These are phyloP conservation scores for Desoria tigrina DNA, from an alignment of 2,888 invertebrate genomes.

Conservation along the genomic window DNA sequence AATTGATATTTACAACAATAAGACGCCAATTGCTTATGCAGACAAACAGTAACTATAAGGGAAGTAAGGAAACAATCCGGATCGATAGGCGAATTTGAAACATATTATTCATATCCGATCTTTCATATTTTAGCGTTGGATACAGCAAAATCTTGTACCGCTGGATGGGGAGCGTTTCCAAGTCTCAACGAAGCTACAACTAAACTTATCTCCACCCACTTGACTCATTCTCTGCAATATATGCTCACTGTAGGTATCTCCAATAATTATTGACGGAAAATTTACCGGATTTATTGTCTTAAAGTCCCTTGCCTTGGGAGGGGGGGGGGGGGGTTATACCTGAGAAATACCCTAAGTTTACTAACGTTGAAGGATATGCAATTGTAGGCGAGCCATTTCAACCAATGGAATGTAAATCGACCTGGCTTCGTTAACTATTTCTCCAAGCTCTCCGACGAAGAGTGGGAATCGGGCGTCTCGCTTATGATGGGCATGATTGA, in stretches of 20 bases:
- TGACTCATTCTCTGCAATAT: constrained; percentile 45
- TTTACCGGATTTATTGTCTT: not conserved
- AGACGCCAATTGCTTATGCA: too few relatives aligned
- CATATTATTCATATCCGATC: too few relatives aligned
- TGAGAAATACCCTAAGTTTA: too few relatives aligned
- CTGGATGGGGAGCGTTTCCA: constrained; percentile 43
- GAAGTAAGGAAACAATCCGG: too few relatives aligned
- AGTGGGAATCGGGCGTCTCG: constrained; percentile 46
- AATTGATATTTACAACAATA: too few relatives aligned
- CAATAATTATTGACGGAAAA: not conserved
- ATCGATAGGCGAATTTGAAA: too few relatives aligned
- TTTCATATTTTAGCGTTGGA: too few relatives aligned
- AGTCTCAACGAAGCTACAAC: constrained; percentile 27
- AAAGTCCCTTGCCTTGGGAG: too few relatives aligned
- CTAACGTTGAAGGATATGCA: not conserved
- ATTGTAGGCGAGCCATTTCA: constrained; percentile 46
- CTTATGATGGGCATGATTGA: constrained; percentile 40
- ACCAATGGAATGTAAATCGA: constrained; percentile 43
- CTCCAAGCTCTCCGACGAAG: constrained; percentile 43
- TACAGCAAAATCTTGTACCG: too few relatives aligned
- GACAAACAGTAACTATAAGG: too few relatives aligned
- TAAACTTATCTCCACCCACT: constrained; percentile 32
- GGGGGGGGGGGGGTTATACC: too few relatives aligned
- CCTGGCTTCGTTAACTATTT: constrained; percentile 48
- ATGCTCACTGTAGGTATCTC: constrained; percentile 41